Evolutionary conservation across 2,888 invertebrate species (phyloP), one percentile per base, ranked within the genome.

Genomic region (Drosophila atripex): DNA sequence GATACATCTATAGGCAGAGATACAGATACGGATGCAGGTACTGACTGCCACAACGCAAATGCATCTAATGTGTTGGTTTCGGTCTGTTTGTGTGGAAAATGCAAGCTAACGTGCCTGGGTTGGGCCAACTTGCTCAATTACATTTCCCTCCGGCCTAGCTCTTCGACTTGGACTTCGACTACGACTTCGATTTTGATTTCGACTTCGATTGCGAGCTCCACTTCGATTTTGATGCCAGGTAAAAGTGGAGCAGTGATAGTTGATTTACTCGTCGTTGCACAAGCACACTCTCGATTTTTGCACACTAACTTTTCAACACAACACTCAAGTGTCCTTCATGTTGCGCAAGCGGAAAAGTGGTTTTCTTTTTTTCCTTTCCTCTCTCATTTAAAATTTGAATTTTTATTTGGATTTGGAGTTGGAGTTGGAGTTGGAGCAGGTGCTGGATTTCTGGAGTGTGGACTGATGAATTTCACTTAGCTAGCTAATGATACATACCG

Each of bases 401-500:
- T 53, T 53, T 18, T 11, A 25, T 32, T 53, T 39, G 39, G 9
- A 41, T 8, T 41, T 41, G 39, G 7, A 38, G 6, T 8, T 38
- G 38, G 18, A 16, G 3, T 3, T 16, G 39, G 16, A 16, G 11
- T 21, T 61, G 35, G n/a, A 35, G 35, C n/a, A 30, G n/a, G 21
- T 21, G 35, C 2, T 35, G 35, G 35, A 39, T 12, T 30, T 38
- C 21, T 9, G 28, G 28, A 28, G 9, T 9, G 28, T 28, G n/a
- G 28, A 43, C 14, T 41, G 41, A 32, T 54, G 39, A 35, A 47
- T 55, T 73, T 72, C 60, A 71, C 58, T 73, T 79, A 82, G 68
- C 68, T 75, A 82, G 69, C 70, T 61, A 80, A 73, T 76, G 82
- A 91, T 94, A 94, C 94, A 93, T 94, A 94, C 94, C 94, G 93